Base-by-base conservation (phyloP, 2,888 invertebrate species). In the Eledone cirrhosa region DNA sequence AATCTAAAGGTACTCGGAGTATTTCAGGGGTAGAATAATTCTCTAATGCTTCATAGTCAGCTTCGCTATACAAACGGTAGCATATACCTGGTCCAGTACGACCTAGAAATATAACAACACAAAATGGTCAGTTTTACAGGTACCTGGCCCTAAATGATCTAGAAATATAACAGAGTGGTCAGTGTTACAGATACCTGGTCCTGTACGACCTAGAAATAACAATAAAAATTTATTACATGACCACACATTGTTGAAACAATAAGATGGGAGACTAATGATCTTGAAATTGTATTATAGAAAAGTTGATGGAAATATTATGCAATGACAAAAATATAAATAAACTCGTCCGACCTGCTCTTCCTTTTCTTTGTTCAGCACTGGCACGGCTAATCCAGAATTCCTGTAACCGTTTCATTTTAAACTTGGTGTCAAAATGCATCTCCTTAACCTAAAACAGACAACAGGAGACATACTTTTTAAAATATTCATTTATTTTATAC, bases 311-410 rank as follows among this genome's bases (percentile, higher is more conserved):
- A 41, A 41, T 41, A 41, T 11, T 8, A 41, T 41, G 41, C 41
- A 41, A 41, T 41, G 41, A 8, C 41, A 41, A 5, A 41, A 41
- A 3, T 41, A 41, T 41, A 41, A 41, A 41, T 11, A 41, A 8
- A 11, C n/a, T n/a, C 41, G 11, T 11, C 41, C 5, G 41, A 41
- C 92, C 92, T 77, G 97, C 97, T 86, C 98, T 93, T 16, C 99
- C 99, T 91, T 97, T 97, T 78, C 99, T 93, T 90, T 99, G 99
- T 88, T 99, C 97, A 5, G 98, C 97, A 87, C 97, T 97, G 0
- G 99, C 98, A 91, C 96, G 94, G n/a, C 98, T 97, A 83, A 99
- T 96, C 95, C 95, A 97, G 89, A 97, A 97, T 91, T 99, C 98
- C 90, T 97, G 96, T 1, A 92, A 85, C 77, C 89, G 87, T 88